These are phyloP conservation scores for Vanessa cardui DNA, from an alignment of 2,888 invertebrate species.

Conservation along the genomic window DNA sequence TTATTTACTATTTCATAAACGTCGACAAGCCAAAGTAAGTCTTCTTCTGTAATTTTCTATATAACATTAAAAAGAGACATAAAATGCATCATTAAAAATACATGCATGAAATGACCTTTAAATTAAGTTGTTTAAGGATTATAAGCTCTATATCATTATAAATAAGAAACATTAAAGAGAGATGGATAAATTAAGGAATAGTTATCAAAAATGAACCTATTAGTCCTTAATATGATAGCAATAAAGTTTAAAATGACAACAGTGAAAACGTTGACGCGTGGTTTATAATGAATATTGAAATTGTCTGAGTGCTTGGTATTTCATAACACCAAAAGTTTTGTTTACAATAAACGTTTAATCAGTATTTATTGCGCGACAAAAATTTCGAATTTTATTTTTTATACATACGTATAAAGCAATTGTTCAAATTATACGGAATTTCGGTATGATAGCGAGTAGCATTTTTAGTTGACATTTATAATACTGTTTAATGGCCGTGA, in stretches of 20 bases:
- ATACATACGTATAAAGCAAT: no score
- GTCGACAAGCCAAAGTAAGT: neutral
- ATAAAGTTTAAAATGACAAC: neutral
- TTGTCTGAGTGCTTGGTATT: constrained; percentile 1
- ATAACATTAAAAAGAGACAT: constrained; percentile 15
- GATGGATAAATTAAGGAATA: neutral
- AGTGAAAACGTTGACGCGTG: neutral
- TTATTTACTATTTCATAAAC: neutral
- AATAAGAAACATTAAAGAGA: neutral
- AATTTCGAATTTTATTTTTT: neutral
- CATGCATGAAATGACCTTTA: constrained; percentile 21
- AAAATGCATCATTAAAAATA: constrained; percentile 30
- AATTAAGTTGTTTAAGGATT: neutral
- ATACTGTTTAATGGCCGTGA: no score
- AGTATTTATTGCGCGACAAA: neutral
- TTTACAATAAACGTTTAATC: neutral
- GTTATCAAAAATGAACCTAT: neutral
- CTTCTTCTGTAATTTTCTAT: constrained; percentile 10
- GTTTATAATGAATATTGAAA: constrained; percentile 1
- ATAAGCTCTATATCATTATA: neutral
- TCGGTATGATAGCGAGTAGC: no score
- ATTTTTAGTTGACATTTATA: no score
- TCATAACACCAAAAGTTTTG: constrained; percentile 1
- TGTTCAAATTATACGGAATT: no score
- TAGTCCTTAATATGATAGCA: constrained; percentile 5